Evolutionary conservation across 2,888 invertebrate genomes (phyloP).

Genomic region (Palloptera scutellata): DNA sequence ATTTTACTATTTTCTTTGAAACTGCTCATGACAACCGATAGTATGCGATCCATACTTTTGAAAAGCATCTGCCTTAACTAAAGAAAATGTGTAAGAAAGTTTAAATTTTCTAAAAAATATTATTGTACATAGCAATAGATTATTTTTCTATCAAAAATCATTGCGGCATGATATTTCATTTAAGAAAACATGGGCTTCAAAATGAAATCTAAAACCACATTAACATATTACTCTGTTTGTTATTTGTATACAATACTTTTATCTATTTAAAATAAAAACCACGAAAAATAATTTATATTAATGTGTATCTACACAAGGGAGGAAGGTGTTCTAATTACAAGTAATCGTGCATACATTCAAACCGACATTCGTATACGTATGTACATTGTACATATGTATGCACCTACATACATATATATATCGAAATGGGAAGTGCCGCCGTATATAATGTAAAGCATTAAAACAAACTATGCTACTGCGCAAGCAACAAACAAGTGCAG

Average conservation of each 20-base stretch:
- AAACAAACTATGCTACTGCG: too few species aligned
- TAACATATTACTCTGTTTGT: constrained; percentile 2
- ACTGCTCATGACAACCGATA: too few species aligned
- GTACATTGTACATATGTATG: too few species aligned
- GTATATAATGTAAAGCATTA: too few species aligned
- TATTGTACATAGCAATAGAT: neutral
- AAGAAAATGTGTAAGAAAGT: neutral
- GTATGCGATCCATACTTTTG: too few species aligned
- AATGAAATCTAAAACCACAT: constrained; percentile 3
- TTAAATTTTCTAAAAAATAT: neutral
- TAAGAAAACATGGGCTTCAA: neutral
- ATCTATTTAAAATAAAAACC: neutral
- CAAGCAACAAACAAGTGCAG: constrained; percentile 11
- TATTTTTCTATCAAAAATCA: too few species aligned
- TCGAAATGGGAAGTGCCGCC: neutral
- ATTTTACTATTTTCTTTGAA: too few species aligned
- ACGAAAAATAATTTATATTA: too few species aligned
- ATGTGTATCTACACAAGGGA: too few species aligned
- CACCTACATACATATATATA: neutral
- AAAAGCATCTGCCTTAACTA: too few species aligned
- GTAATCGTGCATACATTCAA: constrained; percentile 8
- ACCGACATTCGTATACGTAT: constrained; percentile 21
- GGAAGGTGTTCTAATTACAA: constrained; percentile 1
- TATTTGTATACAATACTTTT: neutral
- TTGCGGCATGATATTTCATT: too few species aligned